These are phyloP conservation scores for Mactra quadrangularis DNA, from an alignment of 1,140 invertebrate species.

Conservation along the genomic window DNA sequence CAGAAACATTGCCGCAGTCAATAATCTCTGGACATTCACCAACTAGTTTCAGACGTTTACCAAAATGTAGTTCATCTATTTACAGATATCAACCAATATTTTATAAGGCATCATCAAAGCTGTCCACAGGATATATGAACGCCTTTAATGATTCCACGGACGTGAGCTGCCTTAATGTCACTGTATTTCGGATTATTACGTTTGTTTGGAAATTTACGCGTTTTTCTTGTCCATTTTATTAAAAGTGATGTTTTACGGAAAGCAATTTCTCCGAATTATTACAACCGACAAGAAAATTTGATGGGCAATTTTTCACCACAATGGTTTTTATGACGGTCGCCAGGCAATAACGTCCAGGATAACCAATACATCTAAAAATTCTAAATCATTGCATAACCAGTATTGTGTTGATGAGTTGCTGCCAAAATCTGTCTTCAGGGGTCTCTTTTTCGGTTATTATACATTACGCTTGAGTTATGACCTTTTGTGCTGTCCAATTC, in stretches of 20 bases:
- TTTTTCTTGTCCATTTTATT: constrained; percentile 43
- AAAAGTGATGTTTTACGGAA: constrained; percentile 58
- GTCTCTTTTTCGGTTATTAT: constrained; percentile 33
- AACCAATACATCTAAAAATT: constrained; percentile 25
- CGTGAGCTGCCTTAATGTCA: constrained; percentile 18
- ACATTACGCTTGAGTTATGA: constrained; percentile 35
- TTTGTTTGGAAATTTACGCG: constrained; percentile 44
- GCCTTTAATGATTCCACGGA: not conserved
- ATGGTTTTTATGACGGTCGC: constrained; percentile 20
- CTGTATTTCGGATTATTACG: constrained; percentile 31
- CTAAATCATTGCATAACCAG: constrained; percentile 62
- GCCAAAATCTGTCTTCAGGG: constrained; percentile 32
- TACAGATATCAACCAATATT: no score
- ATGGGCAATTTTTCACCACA: constrained; percentile 59
- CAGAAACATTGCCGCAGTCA: no score
- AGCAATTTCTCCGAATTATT: constrained; percentile 47
- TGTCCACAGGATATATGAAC: no score
- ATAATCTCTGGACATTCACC: no score
- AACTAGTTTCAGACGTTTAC: no score
- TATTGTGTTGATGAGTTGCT: constrained; percentile 22
- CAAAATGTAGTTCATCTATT: no score
- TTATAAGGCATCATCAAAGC: no score
- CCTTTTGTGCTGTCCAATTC: constrained; percentile 58
- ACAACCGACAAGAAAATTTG: constrained; percentile 59
- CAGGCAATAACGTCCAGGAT: constrained; percentile 32